Conservation (phyloP, 2,797 vertebrate species). For the Sus cebifrons region DNA sequence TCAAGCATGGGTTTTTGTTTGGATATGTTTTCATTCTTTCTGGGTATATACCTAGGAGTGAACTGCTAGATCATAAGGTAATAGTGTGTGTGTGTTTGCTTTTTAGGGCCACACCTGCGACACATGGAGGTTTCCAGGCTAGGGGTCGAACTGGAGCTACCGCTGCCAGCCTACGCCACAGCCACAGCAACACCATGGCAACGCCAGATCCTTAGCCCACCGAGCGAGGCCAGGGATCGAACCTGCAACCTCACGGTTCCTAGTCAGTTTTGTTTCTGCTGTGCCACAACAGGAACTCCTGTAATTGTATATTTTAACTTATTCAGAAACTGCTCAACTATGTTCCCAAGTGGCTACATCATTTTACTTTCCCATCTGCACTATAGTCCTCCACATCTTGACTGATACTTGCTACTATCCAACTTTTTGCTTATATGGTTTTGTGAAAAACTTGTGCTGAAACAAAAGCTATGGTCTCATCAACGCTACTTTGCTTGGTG, state of each 20-base stretch:
- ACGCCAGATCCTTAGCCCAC: too few relatives aligned
- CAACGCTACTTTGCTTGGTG: background rate
- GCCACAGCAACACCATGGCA: too few relatives aligned
- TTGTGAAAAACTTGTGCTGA: slow-evolving; percentile 31
- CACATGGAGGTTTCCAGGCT: too few relatives aligned
- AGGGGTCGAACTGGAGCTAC: too few relatives aligned
- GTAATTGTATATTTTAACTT: background rate
- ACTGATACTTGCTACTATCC: background rate
- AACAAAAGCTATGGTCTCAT: background rate
- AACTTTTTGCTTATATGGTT: background rate
- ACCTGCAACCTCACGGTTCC: too few relatives aligned
- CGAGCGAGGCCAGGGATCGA: too few relatives aligned
- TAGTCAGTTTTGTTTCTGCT: too few relatives aligned
- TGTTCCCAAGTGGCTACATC: background rate
- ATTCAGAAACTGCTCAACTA: background rate
- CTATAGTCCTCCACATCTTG: background rate
- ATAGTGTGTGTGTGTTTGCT: background rate
- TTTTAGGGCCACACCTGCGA: too few relatives aligned
- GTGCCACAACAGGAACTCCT: too few relatives aligned
- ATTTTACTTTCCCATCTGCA: background rate
- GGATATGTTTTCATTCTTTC: slow-evolving; percentile 15
- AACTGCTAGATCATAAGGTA: background rate
- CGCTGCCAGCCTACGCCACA: too few relatives aligned
- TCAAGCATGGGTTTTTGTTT: background rate
- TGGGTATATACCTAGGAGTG: background rate